These are phyloP conservation scores for Argyrosomus japonicus DNA, from an alignment of 2,113 vertebrate species.

Conservation along the genomic window DNA sequence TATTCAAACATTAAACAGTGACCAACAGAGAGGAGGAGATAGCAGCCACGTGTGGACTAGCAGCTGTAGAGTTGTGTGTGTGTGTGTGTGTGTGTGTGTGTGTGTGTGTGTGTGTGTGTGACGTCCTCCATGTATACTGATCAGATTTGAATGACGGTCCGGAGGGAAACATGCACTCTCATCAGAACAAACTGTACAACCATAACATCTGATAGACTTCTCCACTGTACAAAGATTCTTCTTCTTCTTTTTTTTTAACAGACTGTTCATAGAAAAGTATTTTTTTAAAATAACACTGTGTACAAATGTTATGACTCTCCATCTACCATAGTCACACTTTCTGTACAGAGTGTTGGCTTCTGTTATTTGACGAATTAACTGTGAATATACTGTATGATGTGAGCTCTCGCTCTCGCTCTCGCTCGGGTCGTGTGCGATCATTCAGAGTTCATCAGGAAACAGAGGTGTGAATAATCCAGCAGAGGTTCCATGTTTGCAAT, in stretches of 20 bases:
- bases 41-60: conserved; percentile 62
- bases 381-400: conserved; percentile 5
- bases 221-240: conserved; percentile 74
- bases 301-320: conserved; percentile 65
- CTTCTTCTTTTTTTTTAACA: conserved; percentile 36
- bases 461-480: conserved; percentile 6
- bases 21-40: conserved; percentile 65
- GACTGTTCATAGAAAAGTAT: conserved; percentile 77
- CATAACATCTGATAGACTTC: conserved; percentile 62
- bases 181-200: conserved; percentile 72
- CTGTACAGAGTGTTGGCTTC: conserved; percentile 34
- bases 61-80: conserved; percentile 48
- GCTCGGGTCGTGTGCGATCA: neutral
- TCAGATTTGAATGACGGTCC: conserved; percentile 38
- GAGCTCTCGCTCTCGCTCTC: neutral
- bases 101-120: conserved; percentile 15
- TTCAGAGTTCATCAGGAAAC: conserved; percentile 24
- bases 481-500: neutral
- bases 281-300: conserved; percentile 56
- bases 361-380: conserved; percentile 24
- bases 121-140: conserved; percentile 21
- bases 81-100: conserved; percentile 29
- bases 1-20: conserved; percentile 77
- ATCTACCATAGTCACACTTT: conserved; percentile 30
- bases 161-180: conserved; percentile 77